Conservation (phyloP, 2,888 invertebrate genomes). For the Strigamia crassipes region DNA sequence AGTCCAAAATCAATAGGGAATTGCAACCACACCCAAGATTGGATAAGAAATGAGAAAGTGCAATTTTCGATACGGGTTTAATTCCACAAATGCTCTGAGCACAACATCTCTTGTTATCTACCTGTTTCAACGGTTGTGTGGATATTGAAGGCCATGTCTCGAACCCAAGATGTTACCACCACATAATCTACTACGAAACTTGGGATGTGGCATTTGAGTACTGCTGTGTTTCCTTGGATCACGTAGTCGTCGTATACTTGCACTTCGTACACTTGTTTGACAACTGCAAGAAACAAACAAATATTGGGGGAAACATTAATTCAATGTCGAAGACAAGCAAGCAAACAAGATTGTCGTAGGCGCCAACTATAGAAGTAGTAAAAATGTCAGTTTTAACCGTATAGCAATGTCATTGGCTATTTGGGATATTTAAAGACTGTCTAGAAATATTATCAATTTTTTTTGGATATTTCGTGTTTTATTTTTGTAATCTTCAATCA, state of each 20-base stretch:
- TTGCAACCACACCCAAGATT: constrained; percentile 6
- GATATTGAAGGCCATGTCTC: constrained; percentile 40
- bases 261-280: constrained; percentile 32
- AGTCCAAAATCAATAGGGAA: neutral
- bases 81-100: neutral
- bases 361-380: neutral
- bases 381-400: no score
- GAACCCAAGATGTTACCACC: constrained; percentile 6
- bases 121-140: constrained; percentile 31
- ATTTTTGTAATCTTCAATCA: no score
- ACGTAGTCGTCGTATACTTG: constrained; percentile 23
- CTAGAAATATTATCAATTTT: no score
- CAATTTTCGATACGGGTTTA: neutral
- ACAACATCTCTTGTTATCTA: neutral
- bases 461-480: no score
- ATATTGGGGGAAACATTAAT: neutral
- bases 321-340: neutral
- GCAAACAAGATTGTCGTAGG: neutral
- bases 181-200: constrained; percentile 28
- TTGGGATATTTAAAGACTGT: no score
- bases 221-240: constrained; percentile 14
- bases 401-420: no score
- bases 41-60: constrained; percentile 1
- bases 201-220: neutral
- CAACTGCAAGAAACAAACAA: neutral